Evolutionary conservation across 2,888 invertebrate genomes (phyloP).

Genomic region (Acanthosoma haemorrhoidale): DNA sequence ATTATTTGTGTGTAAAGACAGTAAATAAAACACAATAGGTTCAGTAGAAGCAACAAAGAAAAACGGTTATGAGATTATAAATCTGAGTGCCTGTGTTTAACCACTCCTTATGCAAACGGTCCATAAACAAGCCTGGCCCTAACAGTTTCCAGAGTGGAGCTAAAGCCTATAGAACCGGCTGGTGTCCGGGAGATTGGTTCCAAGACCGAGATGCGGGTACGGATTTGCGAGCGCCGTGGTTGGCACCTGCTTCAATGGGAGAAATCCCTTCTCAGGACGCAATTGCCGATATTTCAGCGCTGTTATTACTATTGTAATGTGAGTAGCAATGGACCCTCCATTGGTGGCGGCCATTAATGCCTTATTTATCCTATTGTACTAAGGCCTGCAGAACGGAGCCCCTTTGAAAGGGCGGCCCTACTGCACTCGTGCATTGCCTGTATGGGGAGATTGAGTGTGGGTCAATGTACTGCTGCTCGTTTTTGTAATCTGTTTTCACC

Average conservation of each 20-base stretch:
- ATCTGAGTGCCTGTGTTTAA: not conserved
- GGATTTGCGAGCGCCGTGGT: not conserved
- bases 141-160: not conserved
- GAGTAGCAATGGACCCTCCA: too few species aligned
- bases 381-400: not conserved
- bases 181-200: too few species aligned
- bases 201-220: not conserved
- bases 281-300: not conserved
- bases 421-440: not conserved
- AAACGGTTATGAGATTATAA: not conserved
- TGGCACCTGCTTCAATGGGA: conserved; percentile 5
- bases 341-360: not conserved
- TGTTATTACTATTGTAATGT: not conserved
- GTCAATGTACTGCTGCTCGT: not conserved
- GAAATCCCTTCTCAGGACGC: not conserved
- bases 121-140: not conserved
- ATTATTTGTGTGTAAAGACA: too few species aligned
- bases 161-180: not conserved
- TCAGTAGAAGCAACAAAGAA: too few species aligned
- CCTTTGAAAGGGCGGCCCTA: not conserved
- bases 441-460: not conserved
- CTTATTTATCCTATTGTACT: not conserved
- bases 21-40: too few species aligned
- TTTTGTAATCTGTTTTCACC: conserved; percentile 1
- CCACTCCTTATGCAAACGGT: not conserved